Percentiles rank a stretch among this genome's conserved stretches.
Evolutionary conservation across 2,797 vertebrate genomes (phyloP).

Genomic region (Catharus ustulatus): DNA sequence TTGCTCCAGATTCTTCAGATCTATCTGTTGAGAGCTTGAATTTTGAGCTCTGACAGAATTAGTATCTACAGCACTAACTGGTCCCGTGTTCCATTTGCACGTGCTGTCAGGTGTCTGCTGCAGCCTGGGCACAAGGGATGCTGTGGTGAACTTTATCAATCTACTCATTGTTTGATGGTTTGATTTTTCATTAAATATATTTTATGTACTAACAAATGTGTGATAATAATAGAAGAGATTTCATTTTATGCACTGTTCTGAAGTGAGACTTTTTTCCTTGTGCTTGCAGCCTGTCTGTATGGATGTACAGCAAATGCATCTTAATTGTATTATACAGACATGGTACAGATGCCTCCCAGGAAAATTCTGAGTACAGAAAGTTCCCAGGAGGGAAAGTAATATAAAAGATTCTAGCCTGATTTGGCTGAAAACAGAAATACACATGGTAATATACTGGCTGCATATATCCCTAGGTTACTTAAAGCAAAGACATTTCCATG

Average conservation of each 20-base stretch:
- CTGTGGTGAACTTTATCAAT: background rate
- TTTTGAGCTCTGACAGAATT: background rate
- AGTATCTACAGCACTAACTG: background rate
- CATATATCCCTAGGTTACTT: background rate
- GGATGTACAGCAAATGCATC: background rate
- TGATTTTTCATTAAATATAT: constrained; percentile 10
- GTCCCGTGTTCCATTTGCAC: accelerated
- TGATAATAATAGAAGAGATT: background rate
- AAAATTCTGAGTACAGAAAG: background rate
- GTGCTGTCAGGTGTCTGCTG: background rate
- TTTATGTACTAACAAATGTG: background rate
- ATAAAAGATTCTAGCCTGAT: background rate
- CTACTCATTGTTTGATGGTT: background rate
- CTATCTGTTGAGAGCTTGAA: background rate
- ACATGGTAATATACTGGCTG: background rate
- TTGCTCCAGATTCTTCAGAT: background rate
- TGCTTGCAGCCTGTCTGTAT: background rate
- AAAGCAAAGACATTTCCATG: background rate
- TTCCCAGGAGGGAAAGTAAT: background rate
- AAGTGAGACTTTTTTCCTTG: background rate
- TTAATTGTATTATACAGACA: background rate
- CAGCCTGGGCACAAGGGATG: background rate
- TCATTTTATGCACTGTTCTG: background rate
- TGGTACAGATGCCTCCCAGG: background rate
- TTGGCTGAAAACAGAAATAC: background rate